phyloP scores from a whole-genome alignment of 2,888 invertebrate species.

The Lepidocyrtoides sp. region DNA sequence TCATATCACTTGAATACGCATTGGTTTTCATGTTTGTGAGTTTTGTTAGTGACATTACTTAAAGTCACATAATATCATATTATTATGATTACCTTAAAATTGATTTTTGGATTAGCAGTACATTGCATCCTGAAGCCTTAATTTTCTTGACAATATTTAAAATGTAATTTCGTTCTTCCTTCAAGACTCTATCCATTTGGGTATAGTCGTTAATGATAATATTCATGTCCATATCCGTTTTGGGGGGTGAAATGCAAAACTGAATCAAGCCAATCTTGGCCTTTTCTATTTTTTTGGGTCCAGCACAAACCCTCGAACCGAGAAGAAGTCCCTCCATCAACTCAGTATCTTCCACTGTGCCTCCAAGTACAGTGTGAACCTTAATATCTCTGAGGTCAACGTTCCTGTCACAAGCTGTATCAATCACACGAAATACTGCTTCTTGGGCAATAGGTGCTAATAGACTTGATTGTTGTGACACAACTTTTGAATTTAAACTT shows the following conservation, averaged over 20 bases:
- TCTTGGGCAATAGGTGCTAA: constrained; percentile 99
- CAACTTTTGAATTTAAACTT: constrained; percentile 99
- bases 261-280: constrained; percentile 99
- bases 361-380: constrained; percentile 98
- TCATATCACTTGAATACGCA: too few relatives aligned
- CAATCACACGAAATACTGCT: constrained; percentile 95
- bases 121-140: constrained; percentile 99
- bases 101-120: constrained; percentile 96
- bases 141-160: constrained; percentile 99
- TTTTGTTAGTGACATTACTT: too few relatives aligned
- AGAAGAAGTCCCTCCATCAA: constrained; percentile 98
- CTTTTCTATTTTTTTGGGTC: constrained; percentile 97
- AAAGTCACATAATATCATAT: too few relatives aligned
- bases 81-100: constrained; percentile 91
- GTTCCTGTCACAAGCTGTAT: constrained; percentile 91
- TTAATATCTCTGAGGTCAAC: constrained; percentile 98
- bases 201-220: constrained; percentile 99
- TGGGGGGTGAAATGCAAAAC: constrained; percentile 99
- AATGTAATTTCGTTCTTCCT: constrained; percentile 99
- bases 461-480: constrained; percentile 98
- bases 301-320: constrained; percentile 95
- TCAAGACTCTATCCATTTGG: constrained; percentile 99
- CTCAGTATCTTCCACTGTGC: constrained; percentile 99
- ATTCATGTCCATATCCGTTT: constrained; percentile 99
- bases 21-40: too few relatives aligned